Evolutionary conservation across 2,113 vertebrate species (phyloP), one percentile per base, ranked within the genome.

Genomic region (Caranx melampygus): DNA sequence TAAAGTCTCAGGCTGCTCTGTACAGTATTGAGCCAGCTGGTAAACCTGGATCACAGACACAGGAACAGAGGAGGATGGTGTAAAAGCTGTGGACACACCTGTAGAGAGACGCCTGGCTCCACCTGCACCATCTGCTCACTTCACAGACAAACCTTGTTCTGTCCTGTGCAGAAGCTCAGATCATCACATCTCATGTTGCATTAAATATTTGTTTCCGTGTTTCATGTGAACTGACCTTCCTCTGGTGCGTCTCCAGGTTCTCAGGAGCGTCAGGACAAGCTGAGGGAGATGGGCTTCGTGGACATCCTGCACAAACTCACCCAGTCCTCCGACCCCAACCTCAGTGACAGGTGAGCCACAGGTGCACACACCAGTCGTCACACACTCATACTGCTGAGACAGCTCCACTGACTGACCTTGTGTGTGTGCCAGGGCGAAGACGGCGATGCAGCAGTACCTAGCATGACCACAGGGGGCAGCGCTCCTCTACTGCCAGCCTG

Each of bases 391-490:
- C 3, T 2, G 45, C 16, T 59, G 34, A 54, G 6, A 49, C n/a
- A 52, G 5, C 26, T 2, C 8, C 3, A 1, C 37, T 42, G n/a
- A 26, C 51, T 85, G 5, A 52, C 26, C 40, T 0, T 85, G 52
- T 75, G 14, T 51, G 45, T 66, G 20, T 37, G 37, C 8, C 95
- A 99, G 98, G 94, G 98, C 98, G 68, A 99, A 99, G 96, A 99
- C 95, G 62, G 97, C 98, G 80, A 96, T 99, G 95, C 97, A 99
- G 95, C 98, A 99, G 95, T 99, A 99, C 92, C 95, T 99, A 84
- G 98, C 97, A 78, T 99, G 97, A 99, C 93, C 76, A 89, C 95
- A 88, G 84, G 37, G 92, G 92, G 88, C 92, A 63, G 88, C 85
- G 6, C n/a, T 82, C 68, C 42, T 93, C 93, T 89, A 93, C 92